Percentiles rank a stretch among this genome's conserved stretches.
Evolutionary conservation across 2,113 vertebrate genomes (phyloP).

Genomic region (Indicator indicator): DNA sequence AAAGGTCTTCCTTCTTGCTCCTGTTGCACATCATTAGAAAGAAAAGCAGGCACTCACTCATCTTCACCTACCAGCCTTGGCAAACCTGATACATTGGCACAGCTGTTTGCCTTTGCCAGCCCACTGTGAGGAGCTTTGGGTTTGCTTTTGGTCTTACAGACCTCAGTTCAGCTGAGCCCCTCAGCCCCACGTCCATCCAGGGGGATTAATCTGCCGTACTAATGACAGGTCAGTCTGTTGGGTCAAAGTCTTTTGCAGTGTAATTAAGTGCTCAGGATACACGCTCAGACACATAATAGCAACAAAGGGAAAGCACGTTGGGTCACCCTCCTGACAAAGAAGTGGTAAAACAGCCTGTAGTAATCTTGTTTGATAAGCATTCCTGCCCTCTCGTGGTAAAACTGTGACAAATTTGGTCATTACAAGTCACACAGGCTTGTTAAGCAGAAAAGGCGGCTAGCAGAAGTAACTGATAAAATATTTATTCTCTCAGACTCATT

Average conservation of each 20-base stretch:
- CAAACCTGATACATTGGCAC: background rate
- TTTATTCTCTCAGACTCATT: background rate
- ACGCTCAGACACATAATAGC: background rate
- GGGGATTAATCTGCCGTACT: background rate
- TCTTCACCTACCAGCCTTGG: background rate
- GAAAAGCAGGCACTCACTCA: background rate
- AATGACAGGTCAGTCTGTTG: conserved; percentile 15
- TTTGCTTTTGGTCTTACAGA: background rate
- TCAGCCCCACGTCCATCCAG: background rate
- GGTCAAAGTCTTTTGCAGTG: conserved; percentile 29
- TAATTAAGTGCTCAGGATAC: background rate
- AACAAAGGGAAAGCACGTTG: background rate
- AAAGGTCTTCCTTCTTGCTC: background rate
- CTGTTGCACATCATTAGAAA: background rate
- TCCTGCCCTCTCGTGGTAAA: conserved; percentile 70
- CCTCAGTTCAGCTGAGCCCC: background rate
- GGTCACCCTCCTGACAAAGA: background rate
- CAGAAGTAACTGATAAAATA: background rate
- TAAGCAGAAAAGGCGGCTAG: background rate
- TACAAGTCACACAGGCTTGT: background rate
- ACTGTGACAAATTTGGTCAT: background rate
- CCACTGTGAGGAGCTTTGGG: background rate
- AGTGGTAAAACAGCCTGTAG: background rate
- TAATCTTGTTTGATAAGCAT: conserved; percentile 25
- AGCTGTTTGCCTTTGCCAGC: background rate